phyloP scores from a whole-genome alignment of 2,113 vertebrate genomes.

The Oxygymnocypris stewartii region DNA sequence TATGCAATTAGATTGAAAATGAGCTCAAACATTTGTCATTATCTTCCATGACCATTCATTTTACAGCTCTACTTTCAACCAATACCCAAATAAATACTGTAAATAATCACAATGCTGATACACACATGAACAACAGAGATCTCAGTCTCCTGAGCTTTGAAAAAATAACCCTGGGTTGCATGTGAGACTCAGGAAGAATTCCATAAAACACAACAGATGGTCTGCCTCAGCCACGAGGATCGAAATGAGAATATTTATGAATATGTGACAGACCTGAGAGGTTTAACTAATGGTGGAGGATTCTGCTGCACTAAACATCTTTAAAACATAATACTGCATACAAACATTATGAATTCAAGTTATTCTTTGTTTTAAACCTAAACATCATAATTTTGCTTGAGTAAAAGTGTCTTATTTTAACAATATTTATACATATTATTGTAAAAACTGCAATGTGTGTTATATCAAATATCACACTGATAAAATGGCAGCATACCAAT shows the following conservation, averaged over 20 bases:
- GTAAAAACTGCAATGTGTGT: neutral
- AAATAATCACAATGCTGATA: neutral
- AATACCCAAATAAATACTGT: too few species aligned
- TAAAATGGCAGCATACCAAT: neutral
- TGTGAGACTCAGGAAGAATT: slow-evolving; percentile 6
- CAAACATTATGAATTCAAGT: neutral
- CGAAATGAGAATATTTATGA: neutral
- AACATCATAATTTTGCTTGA: neutral
- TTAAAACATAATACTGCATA: neutral
- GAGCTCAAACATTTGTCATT: neutral
- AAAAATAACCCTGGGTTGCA: neutral
- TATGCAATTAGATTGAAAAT: neutral
- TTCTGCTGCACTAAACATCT: neutral
- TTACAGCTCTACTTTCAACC: neutral
- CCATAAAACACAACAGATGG: slow-evolving; percentile 27
- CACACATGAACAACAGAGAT: neutral
- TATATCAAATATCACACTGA: neutral
- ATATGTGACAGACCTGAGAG: neutral
- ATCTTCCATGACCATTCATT: neutral
- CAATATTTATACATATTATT: neutral
- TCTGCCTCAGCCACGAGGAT: neutral
- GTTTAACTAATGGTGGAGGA: neutral
- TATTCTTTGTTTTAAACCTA: neutral
- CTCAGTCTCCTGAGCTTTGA: neutral
- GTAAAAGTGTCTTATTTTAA: neutral